Evolutionary conservation across 1,140 invertebrate species (phyloP).

Genomic region (Babylonia areolata): DNA sequence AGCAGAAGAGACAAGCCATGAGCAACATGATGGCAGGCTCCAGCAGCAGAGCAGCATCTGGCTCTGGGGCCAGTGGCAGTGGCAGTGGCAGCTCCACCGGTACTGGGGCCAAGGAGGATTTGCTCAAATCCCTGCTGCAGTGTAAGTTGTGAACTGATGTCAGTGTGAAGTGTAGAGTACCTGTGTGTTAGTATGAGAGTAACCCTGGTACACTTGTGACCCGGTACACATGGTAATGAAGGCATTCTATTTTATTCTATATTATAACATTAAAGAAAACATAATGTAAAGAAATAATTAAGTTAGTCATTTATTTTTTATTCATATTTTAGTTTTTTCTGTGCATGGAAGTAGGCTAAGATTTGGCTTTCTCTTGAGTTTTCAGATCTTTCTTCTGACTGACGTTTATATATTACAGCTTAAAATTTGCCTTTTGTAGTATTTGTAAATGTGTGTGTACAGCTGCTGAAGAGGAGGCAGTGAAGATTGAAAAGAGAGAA

Average conservation of each 20-base stretch:
- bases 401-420: no score
- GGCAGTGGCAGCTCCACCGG: slow-evolving; percentile 48
- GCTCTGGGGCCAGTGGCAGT: slow-evolving; percentile 22
- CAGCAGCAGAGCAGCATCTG: slow-evolving; percentile 36
- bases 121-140: slow-evolving; percentile 71
- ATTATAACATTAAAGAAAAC: no score
- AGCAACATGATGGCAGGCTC: slow-evolving; percentile 36
- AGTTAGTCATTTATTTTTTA: no score
- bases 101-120: slow-evolving; percentile 63
- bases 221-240: no score
- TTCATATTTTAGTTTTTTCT: no score
- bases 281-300: no score
- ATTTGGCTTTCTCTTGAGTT: no score
- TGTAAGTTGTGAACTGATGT: slow-evolving; percentile 59
- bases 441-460: not conserved
- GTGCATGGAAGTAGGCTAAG: no score
- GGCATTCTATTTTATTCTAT: no score
- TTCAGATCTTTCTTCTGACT: no score
- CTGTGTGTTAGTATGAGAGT: not conserved
- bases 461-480: slow-evolving; percentile 61
- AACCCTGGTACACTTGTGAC: no score
- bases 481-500: slow-evolving; percentile 46
- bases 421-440: not conserved
- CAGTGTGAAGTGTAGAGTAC: no score
- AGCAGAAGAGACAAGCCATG: slow-evolving; percentile 60